Base-by-base conservation (phyloP, 1,140 invertebrate genomes). In the Odontomachus brunneus region DNA sequence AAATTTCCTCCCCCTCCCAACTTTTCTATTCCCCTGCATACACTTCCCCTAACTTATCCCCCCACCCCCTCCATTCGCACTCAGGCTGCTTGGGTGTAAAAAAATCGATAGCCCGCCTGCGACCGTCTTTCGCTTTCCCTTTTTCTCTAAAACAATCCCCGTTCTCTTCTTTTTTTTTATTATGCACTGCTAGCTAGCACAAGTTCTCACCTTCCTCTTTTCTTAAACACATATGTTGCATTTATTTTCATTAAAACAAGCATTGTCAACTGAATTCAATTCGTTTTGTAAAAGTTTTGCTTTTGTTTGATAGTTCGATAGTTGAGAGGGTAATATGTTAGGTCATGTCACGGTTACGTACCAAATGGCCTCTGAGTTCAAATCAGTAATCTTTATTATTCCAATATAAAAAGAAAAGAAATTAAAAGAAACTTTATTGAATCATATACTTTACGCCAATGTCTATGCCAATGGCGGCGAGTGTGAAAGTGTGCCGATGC, bases 41-140 rank as follows among this genome's bases (percentile, higher is more conserved):
- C 38, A 44, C 53, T 82, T 33, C 62, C 26, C 48, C 29, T 53
- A 44, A 44, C 53, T 53, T 24, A 82, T 65, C n/a, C 59, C 71
- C n/a, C 44, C 69, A 44, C 24, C 44, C 57, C 38, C 73, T 75
- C 53, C 78, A 80, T 57, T 80, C 63, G 51, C 65, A 80, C 65
- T 57, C 69, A 53, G 65, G 29, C 63, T 57, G 75, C 51, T 78
- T 69, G 60, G 74, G 5, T 75, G 19, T 76, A 80, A 80, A 80
- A 80, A 69, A 80, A 80, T 80, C 75, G 65, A 80, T 71, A 80
- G 65, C 49, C 59, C 44, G 48, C 83, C 51, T 44, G 69, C 66
- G 62, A 78, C 66, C 9, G 38, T 59, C 59, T 78, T 62, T 55
- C 44, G 72, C 66, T 84, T 53, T 80, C 73, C 80, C 60, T 75